Percentiles rank a stretch among this genome's conserved stretches.
phyloP scores from a whole-genome alignment of 2,888 invertebrate species.

The Nysson spinosus region DNA sequence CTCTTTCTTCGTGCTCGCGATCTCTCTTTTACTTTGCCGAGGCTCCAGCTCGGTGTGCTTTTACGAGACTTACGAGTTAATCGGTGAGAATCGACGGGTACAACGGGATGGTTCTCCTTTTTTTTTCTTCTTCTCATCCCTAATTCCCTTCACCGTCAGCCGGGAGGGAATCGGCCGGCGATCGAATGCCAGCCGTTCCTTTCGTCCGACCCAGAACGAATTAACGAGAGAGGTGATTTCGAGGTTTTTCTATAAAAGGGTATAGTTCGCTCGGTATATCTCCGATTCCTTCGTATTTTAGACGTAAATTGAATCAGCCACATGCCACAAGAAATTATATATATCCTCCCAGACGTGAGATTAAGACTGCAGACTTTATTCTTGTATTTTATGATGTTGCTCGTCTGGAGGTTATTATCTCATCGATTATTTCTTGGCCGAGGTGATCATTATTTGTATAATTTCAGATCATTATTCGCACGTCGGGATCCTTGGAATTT shows the following conservation, averaged over 20 bases:
- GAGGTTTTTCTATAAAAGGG: not conserved
- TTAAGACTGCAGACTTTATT: too few relatives aligned
- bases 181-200: not conserved
- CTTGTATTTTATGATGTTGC: too few relatives aligned
- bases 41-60: slow-evolving; percentile 14
- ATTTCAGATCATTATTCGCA: too few relatives aligned
- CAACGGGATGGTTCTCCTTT: not conserved
- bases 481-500: too few relatives aligned
- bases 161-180: not conserved
- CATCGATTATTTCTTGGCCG: too few relatives aligned
- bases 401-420: too few relatives aligned
- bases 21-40: not conserved
- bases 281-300: too few relatives aligned
- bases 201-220: slow-evolving; percentile 4
- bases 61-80: slow-evolving; percentile 45
- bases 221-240: slow-evolving; percentile 11
- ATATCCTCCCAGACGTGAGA: too few relatives aligned
- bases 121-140: not conserved
- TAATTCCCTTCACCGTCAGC: not conserved
- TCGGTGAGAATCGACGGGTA: slow-evolving; percentile 39
- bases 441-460: too few relatives aligned
- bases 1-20: not conserved
- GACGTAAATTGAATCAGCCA: too few relatives aligned
- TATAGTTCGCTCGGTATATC: too few relatives aligned
- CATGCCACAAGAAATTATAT: too few relatives aligned